These are phyloP conservation scores for Drosophila nr. medialis DNA, from an alignment of 2,888 invertebrate genomes.

Conservation along the genomic window DNA sequence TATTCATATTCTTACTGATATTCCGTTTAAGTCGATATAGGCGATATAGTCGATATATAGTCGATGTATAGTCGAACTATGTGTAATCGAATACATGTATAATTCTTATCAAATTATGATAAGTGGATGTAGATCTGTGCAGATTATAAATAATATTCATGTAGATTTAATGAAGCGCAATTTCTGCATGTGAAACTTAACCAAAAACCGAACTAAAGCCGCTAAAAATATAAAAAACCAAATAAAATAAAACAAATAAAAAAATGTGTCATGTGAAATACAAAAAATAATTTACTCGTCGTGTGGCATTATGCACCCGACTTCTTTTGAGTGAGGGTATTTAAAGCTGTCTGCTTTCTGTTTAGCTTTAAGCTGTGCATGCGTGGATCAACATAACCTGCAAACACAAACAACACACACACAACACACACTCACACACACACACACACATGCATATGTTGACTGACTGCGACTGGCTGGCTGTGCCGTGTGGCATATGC, in stretches of 20 bases:
- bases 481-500: conserved; percentile 35
- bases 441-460: conserved; percentile 13
- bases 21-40: background rate
- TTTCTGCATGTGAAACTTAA: background rate
- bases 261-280: background rate
- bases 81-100: background rate
- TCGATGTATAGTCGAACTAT: background rate
- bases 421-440: background rate
- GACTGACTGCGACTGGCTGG: conserved; percentile 17
- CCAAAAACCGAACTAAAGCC: background rate
- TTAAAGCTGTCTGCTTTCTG: background rate
- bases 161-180: background rate
- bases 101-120: background rate
- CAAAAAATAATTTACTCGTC: background rate
- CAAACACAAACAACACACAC: conserved; percentile 9
- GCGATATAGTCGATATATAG: too few relatives aligned
- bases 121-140: background rate
- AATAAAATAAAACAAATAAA: background rate
- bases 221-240: background rate
- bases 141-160: background rate
- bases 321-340: background rate
- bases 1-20: background rate
- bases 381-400: conserved; percentile 34
- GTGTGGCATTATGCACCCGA: background rate
- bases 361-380: background rate